A percentile compares a stretch with the other conserved stretches of the same genome.
These are phyloP conservation scores for Chloromyia formosa DNA, from an alignment of 2,888 invertebrate species.

Conservation along the genomic window DNA sequence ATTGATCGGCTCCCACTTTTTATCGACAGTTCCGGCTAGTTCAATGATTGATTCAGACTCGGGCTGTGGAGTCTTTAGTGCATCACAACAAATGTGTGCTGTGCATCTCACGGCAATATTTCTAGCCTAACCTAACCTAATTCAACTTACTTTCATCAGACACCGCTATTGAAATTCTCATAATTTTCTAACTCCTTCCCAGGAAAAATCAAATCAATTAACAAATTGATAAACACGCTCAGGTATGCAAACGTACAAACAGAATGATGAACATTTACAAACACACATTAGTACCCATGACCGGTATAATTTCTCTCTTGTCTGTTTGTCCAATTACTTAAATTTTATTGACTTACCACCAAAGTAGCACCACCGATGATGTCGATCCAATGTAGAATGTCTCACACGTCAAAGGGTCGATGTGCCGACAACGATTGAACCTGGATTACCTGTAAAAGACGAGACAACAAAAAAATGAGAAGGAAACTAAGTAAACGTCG, in stretches of 20 bases:
- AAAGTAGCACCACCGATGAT: constrained; percentile 24
- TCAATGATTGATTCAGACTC: no score
- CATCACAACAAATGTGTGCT: no score
- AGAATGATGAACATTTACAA: neutral
- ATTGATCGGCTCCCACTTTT: no score
- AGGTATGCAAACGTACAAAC: neutral
- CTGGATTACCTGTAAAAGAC: constrained; percentile 6
- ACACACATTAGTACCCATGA: neutral
- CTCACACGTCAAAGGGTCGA: constrained; percentile 6
- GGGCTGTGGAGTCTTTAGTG: no score
- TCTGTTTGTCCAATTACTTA: constrained; percentile 30
- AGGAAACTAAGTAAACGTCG: constrained; percentile 16
- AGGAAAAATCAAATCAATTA: no score
- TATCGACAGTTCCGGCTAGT: no score
- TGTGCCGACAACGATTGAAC: neutral
- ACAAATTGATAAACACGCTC: no score
- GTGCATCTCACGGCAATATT: no score
- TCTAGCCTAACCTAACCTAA: no score
- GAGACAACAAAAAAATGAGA: neutral
- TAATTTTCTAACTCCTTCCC: no score
- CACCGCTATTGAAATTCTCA: no score
- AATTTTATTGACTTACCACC: constrained; percentile 39
- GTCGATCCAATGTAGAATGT: neutral
- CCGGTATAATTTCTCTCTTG: neutral
- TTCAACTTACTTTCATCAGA: no score